Conservation (phyloP, 2,797 vertebrate species). For the Scyliorhinus canicula region DNA sequence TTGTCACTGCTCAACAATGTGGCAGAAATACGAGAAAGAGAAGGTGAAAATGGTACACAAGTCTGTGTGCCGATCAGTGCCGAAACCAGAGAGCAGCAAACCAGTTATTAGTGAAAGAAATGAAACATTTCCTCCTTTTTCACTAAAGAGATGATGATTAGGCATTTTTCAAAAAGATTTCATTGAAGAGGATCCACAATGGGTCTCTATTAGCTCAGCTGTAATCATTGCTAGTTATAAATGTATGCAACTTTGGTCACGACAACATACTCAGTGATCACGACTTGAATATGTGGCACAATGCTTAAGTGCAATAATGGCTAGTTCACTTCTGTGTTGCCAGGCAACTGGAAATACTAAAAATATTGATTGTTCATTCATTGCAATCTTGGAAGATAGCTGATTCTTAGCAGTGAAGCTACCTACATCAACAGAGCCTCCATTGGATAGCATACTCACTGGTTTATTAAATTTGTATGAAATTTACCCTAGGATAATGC, state of each 20-base stretch:
- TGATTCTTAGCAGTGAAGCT: too few relatives aligned
- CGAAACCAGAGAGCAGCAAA: background rate
- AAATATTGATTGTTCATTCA: background rate
- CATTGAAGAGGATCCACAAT: background rate
- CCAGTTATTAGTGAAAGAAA: background rate
- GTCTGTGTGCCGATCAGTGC: background rate
- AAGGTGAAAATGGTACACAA: background rate
- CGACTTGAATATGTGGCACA: constrained; percentile 25
- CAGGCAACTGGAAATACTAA: constrained; percentile 13
- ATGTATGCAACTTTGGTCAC: background rate
- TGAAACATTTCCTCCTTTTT: background rate
- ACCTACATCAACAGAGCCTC: background rate
- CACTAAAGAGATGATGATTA: background rate
- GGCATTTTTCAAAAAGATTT: background rate
- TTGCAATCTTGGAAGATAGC: background rate
- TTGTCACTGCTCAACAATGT: background rate
- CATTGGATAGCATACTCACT: background rate
- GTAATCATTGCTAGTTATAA: background rate
- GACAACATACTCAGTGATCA: background rate
- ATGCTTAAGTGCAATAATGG: background rate
- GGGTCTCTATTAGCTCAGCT: background rate
- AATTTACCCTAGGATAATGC: background rate
- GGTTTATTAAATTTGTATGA: background rate
- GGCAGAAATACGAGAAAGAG: background rate
- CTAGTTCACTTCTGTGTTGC: background rate